Conservation (phyloP, 2,888 invertebrate species). For the Thyatira batis region DNA sequence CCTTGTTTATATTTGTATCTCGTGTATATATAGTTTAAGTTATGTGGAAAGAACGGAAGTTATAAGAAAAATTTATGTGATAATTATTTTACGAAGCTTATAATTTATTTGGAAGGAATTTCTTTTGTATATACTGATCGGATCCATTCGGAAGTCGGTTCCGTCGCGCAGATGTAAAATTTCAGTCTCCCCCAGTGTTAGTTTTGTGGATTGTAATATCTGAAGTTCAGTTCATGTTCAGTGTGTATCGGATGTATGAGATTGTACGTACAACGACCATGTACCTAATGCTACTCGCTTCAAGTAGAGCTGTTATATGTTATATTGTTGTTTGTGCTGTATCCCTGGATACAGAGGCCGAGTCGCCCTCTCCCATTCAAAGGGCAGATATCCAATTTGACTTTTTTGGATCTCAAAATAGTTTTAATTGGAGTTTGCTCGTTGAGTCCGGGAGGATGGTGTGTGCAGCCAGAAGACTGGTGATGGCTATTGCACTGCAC, state of each 20-base stretch:
- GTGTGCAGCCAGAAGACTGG: slow-evolving; percentile 26
- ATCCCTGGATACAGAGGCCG: slow-evolving; percentile 51
- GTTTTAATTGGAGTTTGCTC: slow-evolving; percentile 34
- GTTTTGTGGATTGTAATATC: slow-evolving; percentile 61
- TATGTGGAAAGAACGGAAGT: slow-evolving; percentile 71
- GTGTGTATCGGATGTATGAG: slow-evolving; percentile 63
- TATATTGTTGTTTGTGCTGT: slow-evolving; percentile 70
- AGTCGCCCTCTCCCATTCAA: slow-evolving; percentile 33
- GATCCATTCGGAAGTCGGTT: slow-evolving; percentile 48
- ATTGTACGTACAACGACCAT: slow-evolving; percentile 55
- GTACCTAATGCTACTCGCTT: slow-evolving; percentile 74
- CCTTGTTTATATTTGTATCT: slow-evolving; percentile 56
- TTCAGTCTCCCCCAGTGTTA: slow-evolving; percentile 55
- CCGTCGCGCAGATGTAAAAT: slow-evolving; percentile 50
- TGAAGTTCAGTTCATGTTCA: slow-evolving; percentile 55
- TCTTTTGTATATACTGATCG: slow-evolving; percentile 74
- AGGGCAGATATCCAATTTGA: slow-evolving; percentile 35
- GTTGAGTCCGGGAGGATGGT: slow-evolving; percentile 31
- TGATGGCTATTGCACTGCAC: slow-evolving; percentile 31
- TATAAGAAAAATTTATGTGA: slow-evolving; percentile 80
- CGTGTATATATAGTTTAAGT: slow-evolving; percentile 75
- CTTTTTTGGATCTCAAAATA: slow-evolving; percentile 51
- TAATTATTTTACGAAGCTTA: slow-evolving; percentile 81
- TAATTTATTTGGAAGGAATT: slow-evolving; percentile 80
- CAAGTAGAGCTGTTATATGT: slow-evolving; percentile 71